Evolutionary conservation across 1,140 invertebrate genomes (phyloP).

Genomic region (Drosophila subobscura): DNA sequence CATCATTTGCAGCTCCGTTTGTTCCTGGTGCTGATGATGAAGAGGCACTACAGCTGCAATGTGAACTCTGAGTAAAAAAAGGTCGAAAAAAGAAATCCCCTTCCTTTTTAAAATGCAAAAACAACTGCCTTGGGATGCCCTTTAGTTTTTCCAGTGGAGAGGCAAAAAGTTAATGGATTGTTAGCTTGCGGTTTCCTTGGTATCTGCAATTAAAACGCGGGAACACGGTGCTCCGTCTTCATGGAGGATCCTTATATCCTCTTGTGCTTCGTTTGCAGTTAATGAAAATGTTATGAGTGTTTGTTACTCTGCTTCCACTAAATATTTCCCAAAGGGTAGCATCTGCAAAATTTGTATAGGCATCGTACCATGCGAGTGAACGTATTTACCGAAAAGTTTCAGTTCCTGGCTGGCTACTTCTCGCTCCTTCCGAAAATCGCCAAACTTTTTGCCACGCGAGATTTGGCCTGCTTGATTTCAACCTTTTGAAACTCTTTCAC

Average conservation of each 20-base stretch:
- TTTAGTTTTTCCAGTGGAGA: slow-evolving; percentile 65
- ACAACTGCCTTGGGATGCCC: slow-evolving; percentile 57
- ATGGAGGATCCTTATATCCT: slow-evolving; percentile 20
- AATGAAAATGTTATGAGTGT: slow-evolving; percentile 70
- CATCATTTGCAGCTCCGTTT: slow-evolving; percentile 60
- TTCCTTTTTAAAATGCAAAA: slow-evolving; percentile 49
- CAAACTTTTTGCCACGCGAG: slow-evolving; percentile 46
- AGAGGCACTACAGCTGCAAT: slow-evolving; percentile 57
- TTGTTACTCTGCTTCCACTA: slow-evolving; percentile 18
- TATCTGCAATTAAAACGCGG: slow-evolving; percentile 69
- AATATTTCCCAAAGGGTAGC: slow-evolving; percentile 23
- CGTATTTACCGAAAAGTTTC: too few species aligned
- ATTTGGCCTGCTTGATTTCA: not conserved
- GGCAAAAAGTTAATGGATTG: slow-evolving; percentile 82
- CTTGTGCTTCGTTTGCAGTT: slow-evolving; percentile 67
- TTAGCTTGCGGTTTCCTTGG: slow-evolving; percentile 75
- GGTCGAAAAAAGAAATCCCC: slow-evolving; percentile 20
- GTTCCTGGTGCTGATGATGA: slow-evolving; percentile 60
- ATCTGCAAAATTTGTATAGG: slow-evolving; percentile 1
- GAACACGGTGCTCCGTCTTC: slow-evolving; percentile 23
- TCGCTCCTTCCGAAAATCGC: slow-evolving; percentile 14
- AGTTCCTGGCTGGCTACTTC: slow-evolving; percentile 12
- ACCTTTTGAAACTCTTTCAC: not conserved
- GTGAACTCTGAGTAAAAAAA: slow-evolving; percentile 34
- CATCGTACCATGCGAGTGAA: too few species aligned